A percentile compares a stretch with the other conserved stretches of the same genome.
Evolutionary conservation across 2,888 invertebrate genomes (phyloP).

Genomic region (Lobophora halterata): DNA sequence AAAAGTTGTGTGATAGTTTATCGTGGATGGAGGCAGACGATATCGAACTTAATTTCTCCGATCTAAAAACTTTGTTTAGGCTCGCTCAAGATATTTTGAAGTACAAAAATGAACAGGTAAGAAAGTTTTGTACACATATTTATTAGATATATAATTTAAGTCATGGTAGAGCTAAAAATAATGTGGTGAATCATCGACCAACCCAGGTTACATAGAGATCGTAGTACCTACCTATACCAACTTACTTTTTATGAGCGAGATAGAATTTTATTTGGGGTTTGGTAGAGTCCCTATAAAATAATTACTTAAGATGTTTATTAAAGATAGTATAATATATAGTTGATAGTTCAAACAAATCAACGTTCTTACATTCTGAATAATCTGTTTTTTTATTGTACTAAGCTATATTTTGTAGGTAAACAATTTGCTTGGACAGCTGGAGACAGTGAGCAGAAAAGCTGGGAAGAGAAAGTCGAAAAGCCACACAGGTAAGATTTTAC

Average conservation of each 20-base stretch:
- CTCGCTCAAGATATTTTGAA: constrained; percentile 85
- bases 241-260: too few relatives aligned
- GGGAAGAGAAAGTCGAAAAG: constrained; percentile 51
- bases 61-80: constrained; percentile 79
- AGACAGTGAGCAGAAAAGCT: constrained; percentile 49
- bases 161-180: too few relatives aligned
- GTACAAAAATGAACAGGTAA: constrained; percentile 85
- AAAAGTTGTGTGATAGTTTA: constrained; percentile 82
- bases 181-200: too few relatives aligned
- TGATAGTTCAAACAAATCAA: too few relatives aligned
- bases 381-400: too few relatives aligned
- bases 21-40: constrained; percentile 83
- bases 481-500: constrained; percentile 41
- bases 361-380: too few relatives aligned
- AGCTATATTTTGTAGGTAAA: constrained; percentile 49
- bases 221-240: neutral
- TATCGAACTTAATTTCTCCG: constrained; percentile 77
- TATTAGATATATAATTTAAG: too few relatives aligned
- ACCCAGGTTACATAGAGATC: too few relatives aligned
- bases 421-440: constrained; percentile 57
- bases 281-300: too few relatives aligned
- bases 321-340: too few relatives aligned
- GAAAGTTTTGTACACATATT: constrained; percentile 1
- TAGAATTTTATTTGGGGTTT: too few relatives aligned
- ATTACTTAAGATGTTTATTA: too few relatives aligned